Base-by-base conservation (phyloP, 2,797 vertebrate genomes). In the Calcarius lapponicus region DNA sequence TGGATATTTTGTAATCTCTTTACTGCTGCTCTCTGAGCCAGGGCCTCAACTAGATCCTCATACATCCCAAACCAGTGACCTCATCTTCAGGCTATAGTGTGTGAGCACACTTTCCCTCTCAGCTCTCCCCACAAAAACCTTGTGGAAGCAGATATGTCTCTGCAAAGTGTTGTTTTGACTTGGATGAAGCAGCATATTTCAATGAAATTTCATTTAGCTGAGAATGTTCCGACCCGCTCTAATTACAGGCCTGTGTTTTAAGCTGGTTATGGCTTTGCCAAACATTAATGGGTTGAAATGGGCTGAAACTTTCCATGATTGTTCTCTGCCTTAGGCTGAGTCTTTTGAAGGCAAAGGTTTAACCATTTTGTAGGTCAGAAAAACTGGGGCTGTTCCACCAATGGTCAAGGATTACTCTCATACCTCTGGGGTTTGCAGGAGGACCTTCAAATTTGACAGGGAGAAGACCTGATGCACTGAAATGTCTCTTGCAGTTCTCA, bases 171-270 rank as follows among this genome's bases (percentile, higher is more conserved):
- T 86, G 28, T 70, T 91, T 88, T 92, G 93, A 73, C 83, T 95
- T 81, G 70, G 80, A 73, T 53, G 76, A 66, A 86, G 65, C 73
- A 75, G 43, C 2, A 0, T 18, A 81, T 92, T 94, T 96, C 32
- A 26, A 73, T 88, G 80, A 95, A 90, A 93, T 95, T 94, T 96
- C 87, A 70, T 96, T 95, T 90, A 69, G 73, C 53, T 86, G 83
- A 84, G 72, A 93, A 81, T 86, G 88, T 94, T 95, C 83, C 0
- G 13, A 79, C 58, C 73, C 11, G 0, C 80, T 96, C 54, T 97
- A 92, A 95, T 95, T 93, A 92, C 80, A 90, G 91, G 47, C 36
- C 86, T 73, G 50, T 94, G 42, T 66, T 92, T 75, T 65, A 69
- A 72, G 8, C 50, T 88, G 82, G 54, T 69, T 84, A 80, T 0